Conservation (phyloP, 2,888 invertebrate species). For the Eurois occulta region DNA sequence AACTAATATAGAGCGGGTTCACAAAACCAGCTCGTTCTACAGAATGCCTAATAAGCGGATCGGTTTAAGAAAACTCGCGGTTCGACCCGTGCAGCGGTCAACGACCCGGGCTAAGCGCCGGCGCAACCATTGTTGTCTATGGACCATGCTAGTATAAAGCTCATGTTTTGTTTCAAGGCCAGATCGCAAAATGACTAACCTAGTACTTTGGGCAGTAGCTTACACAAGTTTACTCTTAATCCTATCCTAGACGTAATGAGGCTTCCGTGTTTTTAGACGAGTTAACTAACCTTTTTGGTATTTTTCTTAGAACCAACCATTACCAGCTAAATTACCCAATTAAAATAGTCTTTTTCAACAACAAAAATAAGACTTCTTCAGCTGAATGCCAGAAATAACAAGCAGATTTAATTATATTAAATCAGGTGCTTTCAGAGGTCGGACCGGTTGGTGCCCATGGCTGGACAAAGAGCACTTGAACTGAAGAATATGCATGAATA, state of each 20-base stretch:
- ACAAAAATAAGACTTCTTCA: neutral
- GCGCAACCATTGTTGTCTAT: slow-evolving; percentile 87
- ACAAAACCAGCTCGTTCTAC: slow-evolving; percentile 75
- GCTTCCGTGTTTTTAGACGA: slow-evolving; percentile 7
- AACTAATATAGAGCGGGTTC: slow-evolving; percentile 75
- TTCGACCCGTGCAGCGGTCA: slow-evolving; percentile 85
- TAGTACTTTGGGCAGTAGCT: slow-evolving; percentile 47
- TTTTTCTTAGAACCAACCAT: neutral
- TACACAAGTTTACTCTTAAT: slow-evolving; percentile 21
- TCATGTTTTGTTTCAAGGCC: slow-evolving; percentile 79
- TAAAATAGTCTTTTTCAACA: neutral
- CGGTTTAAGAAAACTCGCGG: slow-evolving; percentile 88
- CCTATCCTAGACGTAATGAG: slow-evolving; percentile 1
- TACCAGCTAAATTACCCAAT: slow-evolving; percentile 10
- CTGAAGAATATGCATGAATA: slow-evolving; percentile 66
- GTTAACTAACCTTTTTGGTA: slow-evolving; percentile 9
- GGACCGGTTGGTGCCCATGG: slow-evolving; percentile 59
- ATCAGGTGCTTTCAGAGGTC: slow-evolving; percentile 66
- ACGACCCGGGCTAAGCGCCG: slow-evolving; percentile 83
- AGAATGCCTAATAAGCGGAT: slow-evolving; percentile 88
- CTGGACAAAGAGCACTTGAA: slow-evolving; percentile 63
- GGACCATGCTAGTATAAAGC: slow-evolving; percentile 75
- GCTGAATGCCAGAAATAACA: slow-evolving; percentile 41
- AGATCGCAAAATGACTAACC: slow-evolving; percentile 68
- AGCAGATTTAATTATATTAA: slow-evolving; percentile 58